phyloP scores from a whole-genome alignment of 1,140 invertebrate species.

The Monochamus saltuarius region DNA sequence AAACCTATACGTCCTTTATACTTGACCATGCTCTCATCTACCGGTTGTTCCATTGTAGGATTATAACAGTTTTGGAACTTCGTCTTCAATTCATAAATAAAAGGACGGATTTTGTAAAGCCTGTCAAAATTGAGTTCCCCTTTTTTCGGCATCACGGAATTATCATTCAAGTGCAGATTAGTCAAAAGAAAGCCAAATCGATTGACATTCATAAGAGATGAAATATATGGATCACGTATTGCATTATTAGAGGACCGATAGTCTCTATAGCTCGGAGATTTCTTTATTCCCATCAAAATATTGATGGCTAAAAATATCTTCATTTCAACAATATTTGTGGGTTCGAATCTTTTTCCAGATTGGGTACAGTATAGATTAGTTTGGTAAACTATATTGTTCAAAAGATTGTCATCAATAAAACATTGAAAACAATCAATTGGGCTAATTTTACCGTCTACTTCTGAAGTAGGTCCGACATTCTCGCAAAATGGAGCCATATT shows the following conservation, averaged over 20 bases:
- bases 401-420: slow-evolving; percentile 12
- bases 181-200: slow-evolving; percentile 49
- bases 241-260: slow-evolving; percentile 23
- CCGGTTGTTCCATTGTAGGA: slow-evolving; percentile 35
- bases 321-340: slow-evolving; percentile 14
- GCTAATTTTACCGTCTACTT: neutral
- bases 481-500: neutral
- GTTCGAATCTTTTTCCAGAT: neutral
- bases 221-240: slow-evolving; percentile 23
- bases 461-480: neutral
- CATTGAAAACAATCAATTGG: slow-evolving; percentile 17
- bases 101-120: slow-evolving; percentile 48
- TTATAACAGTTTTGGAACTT: slow-evolving; percentile 38
- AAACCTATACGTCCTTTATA: slow-evolving; percentile 46
- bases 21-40: slow-evolving; percentile 50
- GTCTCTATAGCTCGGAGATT: slow-evolving; percentile 33
- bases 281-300: slow-evolving; percentile 29
- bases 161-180: too few species aligned
- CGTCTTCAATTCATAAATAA: slow-evolving; percentile 40
- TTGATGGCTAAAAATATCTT: slow-evolving; percentile 19
- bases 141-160: slow-evolving; percentile 40
- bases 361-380: slow-evolving; percentile 16
- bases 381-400: slow-evolving; percentile 17
- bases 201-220: slow-evolving; percentile 47
- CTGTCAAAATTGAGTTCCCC: slow-evolving; percentile 45